These are phyloP conservation scores for Allacma fusca DNA, from an alignment of 2,888 invertebrate genomes.

Conservation along the genomic window DNA sequence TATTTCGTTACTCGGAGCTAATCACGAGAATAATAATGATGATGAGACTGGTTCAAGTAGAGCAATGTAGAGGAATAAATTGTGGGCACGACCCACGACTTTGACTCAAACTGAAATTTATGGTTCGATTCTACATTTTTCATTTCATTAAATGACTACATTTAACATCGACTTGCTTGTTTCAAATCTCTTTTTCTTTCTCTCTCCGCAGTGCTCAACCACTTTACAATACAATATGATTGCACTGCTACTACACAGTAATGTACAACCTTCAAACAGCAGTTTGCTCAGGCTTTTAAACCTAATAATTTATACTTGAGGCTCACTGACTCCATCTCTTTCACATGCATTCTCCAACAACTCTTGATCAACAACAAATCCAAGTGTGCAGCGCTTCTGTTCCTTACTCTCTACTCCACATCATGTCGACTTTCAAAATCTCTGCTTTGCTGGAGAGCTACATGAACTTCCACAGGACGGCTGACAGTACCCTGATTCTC, in stretches of 20 bases:
- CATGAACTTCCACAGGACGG: no score
- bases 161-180: slow-evolving; percentile 1
- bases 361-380: no score
- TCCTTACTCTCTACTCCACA: no score
- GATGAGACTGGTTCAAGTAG: slow-evolving; percentile 16
- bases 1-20: slow-evolving; percentile 13
- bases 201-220: neutral
- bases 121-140: slow-evolving; percentile 7
- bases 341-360: neutral
- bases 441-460: no score
- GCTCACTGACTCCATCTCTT: neutral
- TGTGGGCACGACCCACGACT: slow-evolving; percentile 16
- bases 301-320: neutral
- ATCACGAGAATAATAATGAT: slow-evolving; percentile 16
- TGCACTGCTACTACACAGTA: neutral
- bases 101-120: slow-evolving; percentile 8
- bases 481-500: no score
- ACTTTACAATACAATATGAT: slow-evolving; percentile 12
- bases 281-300: neutral
- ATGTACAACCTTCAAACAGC: neutral
- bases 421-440: no score
- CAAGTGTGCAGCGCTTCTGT: no score
- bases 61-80: slow-evolving; percentile 11
- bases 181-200: neutral
- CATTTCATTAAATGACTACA: slow-evolving; percentile 16